These are phyloP conservation scores for Python bivittatus DNA, from an alignment of 2,113 vertebrate genomes.

Conservation along the genomic window DNA sequence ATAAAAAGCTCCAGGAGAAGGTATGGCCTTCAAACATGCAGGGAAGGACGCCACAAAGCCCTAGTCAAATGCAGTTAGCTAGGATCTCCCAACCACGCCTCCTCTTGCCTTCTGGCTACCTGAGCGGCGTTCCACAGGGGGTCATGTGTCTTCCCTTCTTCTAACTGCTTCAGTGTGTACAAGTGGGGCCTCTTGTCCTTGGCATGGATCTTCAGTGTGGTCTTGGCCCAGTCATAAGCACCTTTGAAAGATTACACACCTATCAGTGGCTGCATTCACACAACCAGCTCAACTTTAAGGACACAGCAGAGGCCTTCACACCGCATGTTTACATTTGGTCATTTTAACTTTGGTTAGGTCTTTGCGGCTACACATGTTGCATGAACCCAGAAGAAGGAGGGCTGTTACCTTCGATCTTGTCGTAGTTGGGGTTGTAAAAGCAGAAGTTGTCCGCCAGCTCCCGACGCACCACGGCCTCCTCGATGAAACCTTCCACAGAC, in stretches of 20 bases:
- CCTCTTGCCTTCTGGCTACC: slow-evolving; percentile 58
- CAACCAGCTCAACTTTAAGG: background rate
- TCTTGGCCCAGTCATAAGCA: slow-evolving; percentile 80
- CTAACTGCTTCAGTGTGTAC: slow-evolving; percentile 78
- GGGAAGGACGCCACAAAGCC: background rate
- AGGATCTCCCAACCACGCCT: too few relatives aligned
- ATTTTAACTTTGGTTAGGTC: background rate
- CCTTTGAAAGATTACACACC: slow-evolving; percentile 53
- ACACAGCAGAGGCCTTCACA: background rate
- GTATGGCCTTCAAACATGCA: too few relatives aligned
- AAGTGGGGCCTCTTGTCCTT: slow-evolving; percentile 78
- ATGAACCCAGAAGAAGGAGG: background rate
- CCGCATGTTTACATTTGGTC: background rate
- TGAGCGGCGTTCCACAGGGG: slow-evolving; percentile 86
- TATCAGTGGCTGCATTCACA: background rate
- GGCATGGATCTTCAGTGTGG: slow-evolving; percentile 79
- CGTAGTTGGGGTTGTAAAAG: slow-evolving; percentile 88
- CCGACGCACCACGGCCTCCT: slow-evolving; percentile 86
- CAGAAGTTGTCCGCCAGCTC: slow-evolving; percentile 92
- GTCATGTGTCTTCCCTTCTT: slow-evolving; percentile 80
- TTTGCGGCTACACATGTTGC: background rate
- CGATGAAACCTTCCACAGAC: slow-evolving; percentile 75
- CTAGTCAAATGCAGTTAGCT: too few relatives aligned
- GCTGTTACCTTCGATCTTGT: slow-evolving; percentile 77
- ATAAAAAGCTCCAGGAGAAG: background rate